These are phyloP conservation scores for Meloidogyne floridensis DNA, from an alignment of 1,140 invertebrate genomes.

Conservation along the genomic window DNA sequence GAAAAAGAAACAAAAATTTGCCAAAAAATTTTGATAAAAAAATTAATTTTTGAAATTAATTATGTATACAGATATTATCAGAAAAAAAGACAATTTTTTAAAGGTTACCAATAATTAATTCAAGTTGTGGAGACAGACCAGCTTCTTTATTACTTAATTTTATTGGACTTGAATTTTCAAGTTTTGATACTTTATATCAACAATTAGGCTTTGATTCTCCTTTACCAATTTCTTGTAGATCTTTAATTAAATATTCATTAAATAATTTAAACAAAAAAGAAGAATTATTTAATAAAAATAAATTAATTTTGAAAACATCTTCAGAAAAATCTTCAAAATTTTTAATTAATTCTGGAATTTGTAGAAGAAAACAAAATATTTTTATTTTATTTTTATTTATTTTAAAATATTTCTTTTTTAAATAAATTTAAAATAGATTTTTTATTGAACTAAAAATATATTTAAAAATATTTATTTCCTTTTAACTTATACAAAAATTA, in stretches of 20 bases:
- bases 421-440: too few species aligned
- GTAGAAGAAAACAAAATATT: background rate
- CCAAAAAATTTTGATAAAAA: too few species aligned
- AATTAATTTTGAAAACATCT: background rate
- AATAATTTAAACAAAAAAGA: background rate
- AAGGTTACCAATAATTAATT: conserved; percentile 30
- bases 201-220: conserved; percentile 37
- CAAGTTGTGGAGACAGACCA: conserved; percentile 30
- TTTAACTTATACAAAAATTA: too few species aligned
- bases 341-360: background rate
- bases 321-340: conserved; percentile 3
- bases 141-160: conserved; percentile 37
- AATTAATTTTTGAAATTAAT: too few species aligned
- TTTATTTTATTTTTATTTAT: background rate
- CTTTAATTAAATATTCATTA: conserved; percentile 35
- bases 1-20: background rate
- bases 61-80: too few species aligned
- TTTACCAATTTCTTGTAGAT: conserved; percentile 33
- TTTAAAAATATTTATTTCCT: too few species aligned
- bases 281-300: background rate
- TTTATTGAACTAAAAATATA: too few species aligned
- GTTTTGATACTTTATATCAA: conserved; percentile 35
- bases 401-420: background rate
- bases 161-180: conserved; percentile 42
- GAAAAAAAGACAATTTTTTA: background rate